Evolutionary conservation across 2,797 vertebrate genomes (phyloP).

Genomic region (Characodon lateralis): DNA sequence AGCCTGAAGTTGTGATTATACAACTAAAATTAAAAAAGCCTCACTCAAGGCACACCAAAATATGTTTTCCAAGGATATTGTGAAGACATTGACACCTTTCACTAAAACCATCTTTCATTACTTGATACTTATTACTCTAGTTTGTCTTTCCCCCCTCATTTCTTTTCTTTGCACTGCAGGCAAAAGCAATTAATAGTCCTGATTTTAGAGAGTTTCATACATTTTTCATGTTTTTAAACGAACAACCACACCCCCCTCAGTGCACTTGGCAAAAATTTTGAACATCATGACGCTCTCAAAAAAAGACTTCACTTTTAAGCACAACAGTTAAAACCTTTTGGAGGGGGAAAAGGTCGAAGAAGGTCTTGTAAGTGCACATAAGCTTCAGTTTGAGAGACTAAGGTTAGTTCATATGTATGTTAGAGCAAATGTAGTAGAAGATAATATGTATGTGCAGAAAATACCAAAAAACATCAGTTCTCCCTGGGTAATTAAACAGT

Average conservation of each 20-base stretch:
- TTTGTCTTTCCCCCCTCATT: background rate
- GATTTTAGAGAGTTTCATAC: background rate
- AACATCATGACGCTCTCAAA: background rate
- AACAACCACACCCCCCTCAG: background rate
- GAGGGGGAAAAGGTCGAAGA: background rate
- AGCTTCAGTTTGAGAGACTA: background rate
- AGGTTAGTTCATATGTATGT: too few relatives aligned
- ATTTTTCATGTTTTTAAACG: background rate
- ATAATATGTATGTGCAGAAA: background rate
- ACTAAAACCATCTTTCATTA: background rate
- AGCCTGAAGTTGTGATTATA: background rate
- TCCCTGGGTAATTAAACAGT: background rate
- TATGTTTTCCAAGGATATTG: background rate
- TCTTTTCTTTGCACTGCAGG: background rate
- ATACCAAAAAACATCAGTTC: background rate
- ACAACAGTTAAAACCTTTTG: constrained; percentile 1
- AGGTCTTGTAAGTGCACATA: background rate
- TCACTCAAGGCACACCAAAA: background rate
- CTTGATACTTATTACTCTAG: background rate
- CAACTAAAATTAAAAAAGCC: background rate
- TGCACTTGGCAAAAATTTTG: background rate
- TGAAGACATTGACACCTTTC: background rate
- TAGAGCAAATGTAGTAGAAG: background rate
- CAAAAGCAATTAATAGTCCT: background rate
- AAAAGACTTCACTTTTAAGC: background rate